Base-by-base conservation (phyloP, 1,140 invertebrate genomes). In the Choristoneura fumiferana region DNA sequence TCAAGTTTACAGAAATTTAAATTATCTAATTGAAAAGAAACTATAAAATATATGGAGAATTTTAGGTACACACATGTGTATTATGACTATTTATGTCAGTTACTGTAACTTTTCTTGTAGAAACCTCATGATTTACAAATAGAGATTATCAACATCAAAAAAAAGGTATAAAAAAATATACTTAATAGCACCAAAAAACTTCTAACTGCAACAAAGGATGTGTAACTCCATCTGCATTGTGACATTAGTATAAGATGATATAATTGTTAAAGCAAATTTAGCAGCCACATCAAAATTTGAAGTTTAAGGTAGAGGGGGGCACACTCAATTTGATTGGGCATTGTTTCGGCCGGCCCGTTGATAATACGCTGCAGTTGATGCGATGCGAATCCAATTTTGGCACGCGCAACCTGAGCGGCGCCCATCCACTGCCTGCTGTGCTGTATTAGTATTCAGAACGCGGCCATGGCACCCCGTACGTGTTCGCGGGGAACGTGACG, bases 331-430 rank as follows among this genome's bases (percentile, higher is more conserved):
- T 87, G 77, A 87, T 87, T 87, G 81, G 75, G 65, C 70, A 82
- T 85, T 87, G 84, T 87, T 84, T 83, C 71, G 63, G 39, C 45
- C 37, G 60, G 63, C 61, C 59, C 58, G 59, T 29, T 69, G 65
- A 72, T 78, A 82, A 80, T 78, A 77, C 71, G 49, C 35, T 65
- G 68, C 73, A 73, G 53, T 69, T 63, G 76, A 67, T 78, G 71
- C 75, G 67, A 73, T 75, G 63, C 67, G 76, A 85, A 84, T 83
- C 73, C 82, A 87, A 87, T 87, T 84, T 87, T 78, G 62, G 77
- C 68, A 63, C 67, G 67, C 69, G 73, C 68, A 66, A 70, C 64
- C 63, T 64, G 72, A 72, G 63, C 68, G 62, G 63, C 58, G 63
- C 62, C 65, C 69, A 67, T 71, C 70, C 68, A 59, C 55, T 29